Evolutionary conservation across 1,140 invertebrate genomes (phyloP).

Genomic region (Nymphalis io): DNA sequence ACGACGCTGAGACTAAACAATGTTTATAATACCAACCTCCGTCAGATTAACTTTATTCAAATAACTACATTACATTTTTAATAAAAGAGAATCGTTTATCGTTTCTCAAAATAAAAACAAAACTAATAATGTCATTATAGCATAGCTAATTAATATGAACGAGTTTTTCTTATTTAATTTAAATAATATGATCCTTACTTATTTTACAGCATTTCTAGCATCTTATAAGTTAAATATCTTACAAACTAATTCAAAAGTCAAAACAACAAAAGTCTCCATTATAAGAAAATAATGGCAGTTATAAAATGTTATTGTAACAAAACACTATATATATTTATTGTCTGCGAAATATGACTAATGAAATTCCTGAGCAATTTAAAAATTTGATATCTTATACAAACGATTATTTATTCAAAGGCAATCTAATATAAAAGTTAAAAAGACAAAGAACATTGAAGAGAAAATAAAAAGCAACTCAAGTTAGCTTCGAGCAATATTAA

Average conservation of each 20-base stretch:
- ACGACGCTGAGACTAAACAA: slow-evolving; percentile 79
- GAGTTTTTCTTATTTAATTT: too few relatives aligned
- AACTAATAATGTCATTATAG: background rate
- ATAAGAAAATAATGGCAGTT: too few relatives aligned
- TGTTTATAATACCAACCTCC: slow-evolving; percentile 75
- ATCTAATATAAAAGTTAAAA: slow-evolving; percentile 34
- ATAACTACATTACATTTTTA: slow-evolving; percentile 36
- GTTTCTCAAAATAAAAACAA: background rate
- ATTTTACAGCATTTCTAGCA: too few relatives aligned
- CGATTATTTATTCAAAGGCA: slow-evolving; percentile 19
- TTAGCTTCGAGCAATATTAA: slow-evolving; percentile 32
- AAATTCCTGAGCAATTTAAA: slow-evolving; percentile 11
- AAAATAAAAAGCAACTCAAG: slow-evolving; percentile 32
- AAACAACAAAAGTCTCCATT: too few relatives aligned
- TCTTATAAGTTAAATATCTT: too few relatives aligned
- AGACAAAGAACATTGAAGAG: slow-evolving; percentile 32
- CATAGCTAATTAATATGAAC: background rate
- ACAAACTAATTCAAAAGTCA: too few relatives aligned
- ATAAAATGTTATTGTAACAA: background rate
- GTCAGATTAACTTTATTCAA: slow-evolving; percentile 74
- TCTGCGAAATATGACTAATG: slow-evolving; percentile 3
- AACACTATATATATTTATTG: background rate
- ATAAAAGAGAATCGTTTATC: slow-evolving; percentile 1
- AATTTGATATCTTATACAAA: slow-evolving; percentile 12
- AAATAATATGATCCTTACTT: too few relatives aligned